These are phyloP conservation scores for Heliocidaris erythrogramma DNA, from an alignment of 35 echinoderm and acorn worm species.

Conservation along the genomic window DNA sequence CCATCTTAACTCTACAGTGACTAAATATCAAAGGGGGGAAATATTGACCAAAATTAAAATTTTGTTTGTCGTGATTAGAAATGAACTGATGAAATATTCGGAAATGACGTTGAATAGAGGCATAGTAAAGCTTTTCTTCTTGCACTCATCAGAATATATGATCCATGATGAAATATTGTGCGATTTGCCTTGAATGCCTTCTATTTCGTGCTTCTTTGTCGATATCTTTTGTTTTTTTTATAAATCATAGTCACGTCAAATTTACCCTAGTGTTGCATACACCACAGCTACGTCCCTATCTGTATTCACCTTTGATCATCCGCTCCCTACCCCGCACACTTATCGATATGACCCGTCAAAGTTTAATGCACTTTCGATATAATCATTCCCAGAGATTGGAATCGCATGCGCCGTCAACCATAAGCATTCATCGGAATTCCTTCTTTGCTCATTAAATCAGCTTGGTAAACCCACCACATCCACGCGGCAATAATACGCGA, in stretches of 20 bases:
- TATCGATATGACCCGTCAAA: neutral
- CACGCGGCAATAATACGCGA: conserved; percentile 1
- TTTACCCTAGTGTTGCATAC: neutral
- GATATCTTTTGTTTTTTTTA: neutral
- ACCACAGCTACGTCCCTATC: neutral
- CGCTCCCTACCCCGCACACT: neutral
- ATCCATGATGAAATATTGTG: too few relatives aligned
- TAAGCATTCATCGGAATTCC: conserved; percentile 17
- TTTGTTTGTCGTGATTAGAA: too few relatives aligned
- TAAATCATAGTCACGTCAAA: neutral
- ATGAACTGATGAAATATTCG: too few relatives aligned
- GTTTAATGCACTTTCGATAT: conserved; percentile 6
- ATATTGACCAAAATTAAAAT: too few relatives aligned
- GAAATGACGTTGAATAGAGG: too few relatives aligned
- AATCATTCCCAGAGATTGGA: neutral
- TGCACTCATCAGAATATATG: too few relatives aligned
- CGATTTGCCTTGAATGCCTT: too few relatives aligned
- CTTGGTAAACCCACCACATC: neutral
- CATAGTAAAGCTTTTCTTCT: too few relatives aligned
- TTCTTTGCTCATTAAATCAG: neutral
- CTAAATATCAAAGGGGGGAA: too few relatives aligned
- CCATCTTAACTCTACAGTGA: too few relatives aligned
- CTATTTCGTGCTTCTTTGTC: too few relatives aligned
- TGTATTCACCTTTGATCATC: neutral
- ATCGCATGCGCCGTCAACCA: neutral